phyloP scores from a whole-genome alignment of 2,113 vertebrate species.

The Neotoma lepida region DNA sequence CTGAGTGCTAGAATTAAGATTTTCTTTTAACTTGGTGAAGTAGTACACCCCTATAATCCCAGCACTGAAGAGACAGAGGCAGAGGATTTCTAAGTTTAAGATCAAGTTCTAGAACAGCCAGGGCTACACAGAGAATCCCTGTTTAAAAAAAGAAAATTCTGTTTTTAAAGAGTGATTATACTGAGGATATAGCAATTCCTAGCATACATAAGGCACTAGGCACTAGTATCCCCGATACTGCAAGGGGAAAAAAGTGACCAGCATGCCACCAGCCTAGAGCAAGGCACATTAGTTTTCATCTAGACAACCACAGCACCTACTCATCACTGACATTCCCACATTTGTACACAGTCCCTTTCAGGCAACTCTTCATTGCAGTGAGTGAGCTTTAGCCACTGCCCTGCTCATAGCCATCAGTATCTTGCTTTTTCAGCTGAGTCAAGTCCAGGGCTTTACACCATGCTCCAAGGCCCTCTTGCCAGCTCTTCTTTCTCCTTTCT shows the following conservation, averaged over 20 bases:
- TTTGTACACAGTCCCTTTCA: background rate
- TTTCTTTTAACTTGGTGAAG: background rate
- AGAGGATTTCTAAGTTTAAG: background rate
- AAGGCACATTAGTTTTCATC: background rate
- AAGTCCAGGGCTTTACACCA: background rate
- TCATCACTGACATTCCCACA: background rate
- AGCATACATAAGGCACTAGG: background rate
- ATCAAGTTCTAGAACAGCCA: background rate
- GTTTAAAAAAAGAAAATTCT: background rate
- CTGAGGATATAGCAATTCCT: background rate
- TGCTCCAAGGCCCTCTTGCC: background rate
- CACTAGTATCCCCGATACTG: background rate
- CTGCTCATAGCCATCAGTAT: background rate
- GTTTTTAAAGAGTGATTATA: background rate
- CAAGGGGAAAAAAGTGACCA: background rate
- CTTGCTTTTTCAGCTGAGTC: rapidly evolving
- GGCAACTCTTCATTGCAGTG: background rate
- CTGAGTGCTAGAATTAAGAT: background rate
- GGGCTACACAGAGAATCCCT: background rate
- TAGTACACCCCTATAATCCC: background rate
- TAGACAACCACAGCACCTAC: background rate
- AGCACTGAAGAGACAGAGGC: background rate
- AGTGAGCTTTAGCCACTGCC: background rate
- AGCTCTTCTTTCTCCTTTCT: background rate
- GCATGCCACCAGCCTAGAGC: background rate